Evolutionary conservation across 2,113 vertebrate genomes (phyloP).

Genomic region (Tragelaphus scriptus): DNA sequence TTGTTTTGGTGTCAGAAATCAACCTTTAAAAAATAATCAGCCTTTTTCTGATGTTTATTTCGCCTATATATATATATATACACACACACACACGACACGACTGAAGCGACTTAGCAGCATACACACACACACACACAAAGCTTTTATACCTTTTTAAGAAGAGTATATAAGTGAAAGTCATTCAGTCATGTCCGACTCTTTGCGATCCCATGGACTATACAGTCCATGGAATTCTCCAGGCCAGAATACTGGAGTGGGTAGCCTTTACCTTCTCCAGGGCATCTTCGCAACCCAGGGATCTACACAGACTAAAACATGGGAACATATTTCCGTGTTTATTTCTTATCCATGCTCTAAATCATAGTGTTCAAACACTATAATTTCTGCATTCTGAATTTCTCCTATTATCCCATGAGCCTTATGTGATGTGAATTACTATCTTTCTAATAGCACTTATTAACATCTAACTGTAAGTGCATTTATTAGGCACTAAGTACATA

Average conservation of each 20-base stretch:
- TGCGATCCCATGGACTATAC: background rate
- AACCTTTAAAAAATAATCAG: background rate
- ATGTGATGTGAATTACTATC: background rate
- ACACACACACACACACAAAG: background rate
- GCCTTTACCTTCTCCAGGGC: background rate
- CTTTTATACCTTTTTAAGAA: conserved; percentile 5
- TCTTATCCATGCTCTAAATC: background rate
- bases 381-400: conserved; percentile 15
- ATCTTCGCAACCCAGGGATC: background rate
- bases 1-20: background rate
- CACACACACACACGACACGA: background rate
- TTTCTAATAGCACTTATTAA: conserved; percentile 10
- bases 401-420: background rate
- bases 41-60: background rate
- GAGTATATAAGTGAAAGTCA: background rate
- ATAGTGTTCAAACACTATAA: conserved; percentile 2
- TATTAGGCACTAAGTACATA: background rate
- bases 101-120: background rate
- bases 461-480: background rate
- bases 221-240: background rate
- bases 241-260: background rate
- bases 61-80: background rate
- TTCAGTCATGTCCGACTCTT: background rate
- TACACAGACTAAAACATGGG: background rate
- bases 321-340: background rate